Base-by-base conservation (phyloP, 1,140 invertebrate species). In the Schlechtendalia chinensis region DNA sequence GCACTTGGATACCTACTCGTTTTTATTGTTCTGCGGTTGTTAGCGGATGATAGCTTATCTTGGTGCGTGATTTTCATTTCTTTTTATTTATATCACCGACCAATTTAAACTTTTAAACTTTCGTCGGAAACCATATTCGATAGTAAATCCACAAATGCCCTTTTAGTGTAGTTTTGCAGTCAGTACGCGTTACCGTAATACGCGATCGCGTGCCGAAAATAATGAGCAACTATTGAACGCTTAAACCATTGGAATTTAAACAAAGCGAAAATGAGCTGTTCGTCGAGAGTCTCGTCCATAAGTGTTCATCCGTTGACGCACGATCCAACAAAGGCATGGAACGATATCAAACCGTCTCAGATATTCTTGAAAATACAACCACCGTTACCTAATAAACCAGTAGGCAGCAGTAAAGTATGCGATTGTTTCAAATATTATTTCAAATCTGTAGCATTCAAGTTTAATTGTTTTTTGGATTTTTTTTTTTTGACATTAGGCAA, bases 311-410 rank as follows among this genome's bases (percentile, higher is more conserved):
- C 89, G 11, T 85, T 92, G 58, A 89, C 90, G 58, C 83, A 87
- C 71, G 88, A 92, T 85, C 91, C 91, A 12, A 92, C 90, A 11
- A 86, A 86, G 65, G 91, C 91, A 53, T 93, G 91, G 91, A 86
- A 87, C 81, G 89, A 91, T 84, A 85, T 93, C 54, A 89, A 88
- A 53, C 87, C 89, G 82, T 85, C 86, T 2, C 91, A 92, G 84
- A 90, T 89, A 84, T 87, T 91, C 50, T 88, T 91, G 67, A 91
- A 91, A 87, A 88, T 93, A 53, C 90, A 89, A 74, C 88, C 89
- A 45, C 90, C 89, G 84, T 83, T 86, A 45, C 90, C 90, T 1
- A 87, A 86, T 17, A 86, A 84, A 4, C 85, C 87, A 12, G 87
- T 89, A 47, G 85, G 86, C 0, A 84, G 84, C 58, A 83, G 88